Evolutionary conservation across 1,140 invertebrate species (phyloP).

Genomic region (Pollicipes pollicipes): DNA sequence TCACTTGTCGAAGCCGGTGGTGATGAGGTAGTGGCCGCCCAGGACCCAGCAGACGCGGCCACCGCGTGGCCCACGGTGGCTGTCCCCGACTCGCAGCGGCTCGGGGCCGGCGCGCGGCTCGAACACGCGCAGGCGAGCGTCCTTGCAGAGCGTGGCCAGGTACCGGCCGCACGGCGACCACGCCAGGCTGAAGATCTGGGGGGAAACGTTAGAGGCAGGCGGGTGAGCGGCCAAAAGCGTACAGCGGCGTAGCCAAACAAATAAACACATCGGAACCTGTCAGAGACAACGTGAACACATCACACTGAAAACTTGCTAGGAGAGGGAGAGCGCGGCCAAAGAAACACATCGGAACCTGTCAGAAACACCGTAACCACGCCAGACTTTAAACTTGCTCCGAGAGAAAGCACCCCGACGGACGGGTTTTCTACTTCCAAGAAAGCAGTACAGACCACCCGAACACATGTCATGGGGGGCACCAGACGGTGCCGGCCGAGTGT

Average conservation of each 20-base stretch:
- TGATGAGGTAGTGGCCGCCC: slow-evolving; percentile 60
- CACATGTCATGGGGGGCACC: no score
- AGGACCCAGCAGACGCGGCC: slow-evolving; percentile 74
- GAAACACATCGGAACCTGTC: no score
- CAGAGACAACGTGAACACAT: no score
- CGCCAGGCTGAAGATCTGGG: slow-evolving; percentile 64
- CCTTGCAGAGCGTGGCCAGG: slow-evolving; percentile 71
- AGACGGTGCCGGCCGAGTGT: no score
- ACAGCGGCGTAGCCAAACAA: slow-evolving; percentile 5
- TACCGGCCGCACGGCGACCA: slow-evolving; percentile 78
- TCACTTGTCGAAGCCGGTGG: slow-evolving; percentile 79
- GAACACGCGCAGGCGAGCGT: slow-evolving; percentile 65
- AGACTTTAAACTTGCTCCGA: no score
- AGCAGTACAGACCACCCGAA: no score
- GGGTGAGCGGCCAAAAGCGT: slow-evolving; percentile 10
- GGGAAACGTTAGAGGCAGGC: no score
- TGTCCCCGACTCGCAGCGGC: slow-evolving; percentile 56
- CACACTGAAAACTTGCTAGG: no score
- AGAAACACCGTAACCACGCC: no score
- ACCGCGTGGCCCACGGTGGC: slow-evolving; percentile 65
- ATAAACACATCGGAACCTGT: slow-evolving; percentile 7
- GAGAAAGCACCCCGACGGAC: no score
- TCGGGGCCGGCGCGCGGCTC: slow-evolving; percentile 44
- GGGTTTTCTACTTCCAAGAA: no score
- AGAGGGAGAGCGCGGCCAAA: no score